Percentiles rank a stretch among this genome's conserved stretches.
Evolutionary conservation across 2,888 invertebrate genomes (phyloP).

Genomic region (Diogma glabrata): DNA sequence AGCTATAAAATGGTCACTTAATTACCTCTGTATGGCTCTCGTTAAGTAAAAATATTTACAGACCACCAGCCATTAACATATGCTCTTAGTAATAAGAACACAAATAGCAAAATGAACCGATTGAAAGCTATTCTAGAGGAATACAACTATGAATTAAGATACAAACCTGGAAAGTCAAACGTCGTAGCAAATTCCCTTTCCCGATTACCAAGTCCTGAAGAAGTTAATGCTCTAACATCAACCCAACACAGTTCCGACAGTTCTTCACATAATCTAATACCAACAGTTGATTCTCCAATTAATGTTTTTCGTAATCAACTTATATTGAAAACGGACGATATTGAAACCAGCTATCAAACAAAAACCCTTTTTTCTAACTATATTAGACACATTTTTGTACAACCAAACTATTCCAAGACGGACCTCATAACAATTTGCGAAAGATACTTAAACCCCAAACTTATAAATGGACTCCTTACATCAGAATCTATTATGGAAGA

Average conservation of each 20-base stretch:
- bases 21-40: neutral
- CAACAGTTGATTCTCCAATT: too few species aligned
- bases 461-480: neutral
- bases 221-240: neutral
- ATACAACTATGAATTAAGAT: neutral
- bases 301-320: neutral
- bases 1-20: neutral
- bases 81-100: neutral
- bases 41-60: neutral
- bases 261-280: too few species aligned
- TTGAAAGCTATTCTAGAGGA: neutral
- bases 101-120: neutral
- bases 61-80: neutral
- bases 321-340: neutral
- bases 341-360: neutral
- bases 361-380: neutral
- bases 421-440: neutral
- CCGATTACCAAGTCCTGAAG: neutral
- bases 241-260: neutral
- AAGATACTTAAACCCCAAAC: neutral
- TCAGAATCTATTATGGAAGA: neutral
- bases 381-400: neutral
- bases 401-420: neutral
- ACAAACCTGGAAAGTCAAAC: too few species aligned
- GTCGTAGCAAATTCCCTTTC: neutral